Base-by-base conservation (phyloP, 2,113 vertebrate genomes). In the Xenus cinereus region DNA sequence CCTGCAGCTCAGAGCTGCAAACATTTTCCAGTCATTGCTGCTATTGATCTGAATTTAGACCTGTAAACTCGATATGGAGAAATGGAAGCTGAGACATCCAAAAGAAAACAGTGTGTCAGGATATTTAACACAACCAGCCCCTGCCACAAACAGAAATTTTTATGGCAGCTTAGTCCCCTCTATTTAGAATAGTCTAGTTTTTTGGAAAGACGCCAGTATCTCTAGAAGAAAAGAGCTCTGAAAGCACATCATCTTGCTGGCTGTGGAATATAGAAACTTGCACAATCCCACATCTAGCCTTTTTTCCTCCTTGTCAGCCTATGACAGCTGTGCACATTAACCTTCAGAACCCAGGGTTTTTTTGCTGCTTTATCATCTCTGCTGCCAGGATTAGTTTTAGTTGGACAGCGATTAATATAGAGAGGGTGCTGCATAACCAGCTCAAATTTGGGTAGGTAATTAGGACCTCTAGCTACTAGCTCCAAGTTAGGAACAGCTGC, bases 341-440 rank as follows among this genome's bases (percentile, higher is more conserved):
- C 92, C 95, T 97, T 96, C 79, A 96, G 68, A 95, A 41, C 53
- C 10, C 4, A 32, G 41, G 30, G 1, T 3, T 41, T 71, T 4
- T 87, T 35, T 8, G 3, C 64, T 90, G 60, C 45, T 93, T 84
- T 62, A 71, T 93, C 75, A 62, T 95, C 84, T 80, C 85, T 95
- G 62, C 75, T 94, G 86, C 64, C 88, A 84, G 76, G 39, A 83
- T 95, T 96, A 94, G 84, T 97, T 97, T 97, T 97, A 97, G 96
- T 93, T 93, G 96, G 74, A 89, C 82, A 80, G 76, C 90, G 96
- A 97, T 98, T 96, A 97, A 97, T 93, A 75, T 3, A 89, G 46
- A 96, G 75, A 96, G 73, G 56, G 59, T 95, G 82, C 92, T 97
- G 92, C 71, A 94, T 79, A 95, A 95, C 84, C 75, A 92, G 32